These are phyloP conservation scores for Zeugodacus cucurbitae DNA, from an alignment of 1,140 invertebrate species.

Conservation along the genomic window DNA sequence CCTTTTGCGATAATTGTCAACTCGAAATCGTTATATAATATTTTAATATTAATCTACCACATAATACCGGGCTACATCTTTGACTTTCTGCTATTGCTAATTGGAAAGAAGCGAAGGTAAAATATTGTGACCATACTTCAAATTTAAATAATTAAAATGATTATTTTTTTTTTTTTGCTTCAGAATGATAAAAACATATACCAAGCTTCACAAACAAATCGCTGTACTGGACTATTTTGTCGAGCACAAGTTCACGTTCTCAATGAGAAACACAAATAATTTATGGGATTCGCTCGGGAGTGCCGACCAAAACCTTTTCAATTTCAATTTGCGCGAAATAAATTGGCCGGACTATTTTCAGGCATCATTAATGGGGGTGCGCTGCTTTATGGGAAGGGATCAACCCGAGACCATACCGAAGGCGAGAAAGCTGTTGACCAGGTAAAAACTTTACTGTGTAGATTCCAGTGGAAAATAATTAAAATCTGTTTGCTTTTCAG, in stretches of 20 bases:
- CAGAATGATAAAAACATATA: constrained; percentile 77
- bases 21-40: constrained; percentile 61
- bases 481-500: neutral
- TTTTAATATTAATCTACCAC: constrained; percentile 69
- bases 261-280: constrained; percentile 71
- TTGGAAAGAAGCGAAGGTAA: constrained; percentile 69
- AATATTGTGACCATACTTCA: too few species aligned
- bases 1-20: constrained; percentile 65
- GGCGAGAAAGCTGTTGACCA: constrained; percentile 1
- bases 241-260: constrained; percentile 74
- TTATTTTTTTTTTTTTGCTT: too few species aligned
- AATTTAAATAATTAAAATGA: too few species aligned
- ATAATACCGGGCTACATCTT: constrained; percentile 70
- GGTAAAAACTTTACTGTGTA: constrained; percentile 40
- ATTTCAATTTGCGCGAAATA: constrained; percentile 74
- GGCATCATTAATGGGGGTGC: constrained; percentile 72
- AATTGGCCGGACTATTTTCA: constrained; percentile 74
- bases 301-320: constrained; percentile 73
- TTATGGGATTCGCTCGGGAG: constrained; percentile 71
- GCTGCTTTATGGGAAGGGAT: constrained; percentile 77
- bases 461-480: neutral
- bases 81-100: constrained; percentile 67
- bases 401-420: constrained; percentile 71
- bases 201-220: constrained; percentile 76
- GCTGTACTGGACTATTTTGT: constrained; percentile 75